Evolutionary conservation across 2,113 vertebrate genomes (phyloP).

Genomic region (Arvicanthis niloticus): DNA sequence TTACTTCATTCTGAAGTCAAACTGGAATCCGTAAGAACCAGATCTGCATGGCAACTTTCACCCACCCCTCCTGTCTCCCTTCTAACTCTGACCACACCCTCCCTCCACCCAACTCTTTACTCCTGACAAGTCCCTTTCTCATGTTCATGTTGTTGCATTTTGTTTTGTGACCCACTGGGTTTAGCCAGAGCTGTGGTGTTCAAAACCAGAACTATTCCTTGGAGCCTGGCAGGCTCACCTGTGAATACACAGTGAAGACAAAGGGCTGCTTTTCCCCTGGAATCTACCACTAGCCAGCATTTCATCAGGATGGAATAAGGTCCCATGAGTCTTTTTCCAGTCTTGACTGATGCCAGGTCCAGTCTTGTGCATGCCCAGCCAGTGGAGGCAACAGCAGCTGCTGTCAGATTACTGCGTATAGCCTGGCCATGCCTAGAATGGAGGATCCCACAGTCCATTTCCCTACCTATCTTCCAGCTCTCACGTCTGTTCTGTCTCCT

Average conservation of each 20-base stretch:
- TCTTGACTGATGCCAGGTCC: neutral
- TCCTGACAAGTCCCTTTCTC: neutral
- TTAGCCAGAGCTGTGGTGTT: too few relatives aligned
- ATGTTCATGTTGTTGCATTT: neutral
- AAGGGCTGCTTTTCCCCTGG: neutral
- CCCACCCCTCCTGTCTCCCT: neutral
- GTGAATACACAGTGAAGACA: neutral
- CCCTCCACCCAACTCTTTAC: neutral
- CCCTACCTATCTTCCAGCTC: neutral
- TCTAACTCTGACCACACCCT: neutral
- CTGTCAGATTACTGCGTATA: too few relatives aligned
- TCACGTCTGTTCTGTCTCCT: neutral
- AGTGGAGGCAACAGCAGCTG: neutral
- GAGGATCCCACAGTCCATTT: too few relatives aligned
- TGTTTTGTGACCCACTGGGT: neutral
- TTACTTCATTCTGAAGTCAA: neutral
- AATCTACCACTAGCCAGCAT: neutral
- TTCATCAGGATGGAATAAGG: neutral
- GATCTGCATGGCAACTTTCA: neutral
- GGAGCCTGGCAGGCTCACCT: neutral
- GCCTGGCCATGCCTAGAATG: neutral
- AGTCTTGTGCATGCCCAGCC: neutral
- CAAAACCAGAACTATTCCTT: too few relatives aligned
- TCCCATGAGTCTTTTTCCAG: neutral
- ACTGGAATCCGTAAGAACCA: neutral